Evolutionary conservation across 1,140 invertebrate species (phyloP), one percentile per base, ranked within the genome.

Genomic region (Zaprionus nigranus): DNA sequence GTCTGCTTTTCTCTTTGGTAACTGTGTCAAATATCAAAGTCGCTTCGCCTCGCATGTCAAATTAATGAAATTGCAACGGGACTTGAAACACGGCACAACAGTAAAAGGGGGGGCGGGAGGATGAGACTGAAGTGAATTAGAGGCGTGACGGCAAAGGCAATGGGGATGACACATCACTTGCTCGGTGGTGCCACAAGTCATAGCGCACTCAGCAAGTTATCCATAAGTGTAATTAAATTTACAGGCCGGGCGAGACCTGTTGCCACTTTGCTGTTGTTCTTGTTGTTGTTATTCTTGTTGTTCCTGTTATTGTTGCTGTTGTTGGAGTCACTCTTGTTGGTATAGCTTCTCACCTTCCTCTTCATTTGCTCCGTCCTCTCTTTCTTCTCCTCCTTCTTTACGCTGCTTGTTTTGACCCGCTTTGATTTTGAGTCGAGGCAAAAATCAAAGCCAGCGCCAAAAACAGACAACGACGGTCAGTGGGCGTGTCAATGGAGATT

Each of bases 141-240:
- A n/a, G n/a, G 38, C 15, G 15, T 46, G 40, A n/a, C 17, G n/a
- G 40, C 40, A 46, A 46, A 46, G 40, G 7, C n/a, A 46, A 46
- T 20, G 40, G 40, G 6, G 24, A 56, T 56, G 53, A 56, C 53
- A 28, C 53, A 56, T 15, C 26, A 56, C 43, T 61, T 51, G 17
- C 15, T 17, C 15, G n/a, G 7, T 36, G 58, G 7, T 56, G 64
- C 49, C 51, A 43, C 49, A 30, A 36, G 64, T 46, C 64, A 4
- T 26, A 12, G 22, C 26, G 58, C 69, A 38, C 58, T 68, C 65
- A 63, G 30, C 40, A 75, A 63, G 67, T 79, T 65, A 60, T 72
- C 75, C 77, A 73, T 76, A 85, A 87, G 76, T 87, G 70, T 86
- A 86, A 86, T 86, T 86, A 86, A 86, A 86, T 86, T 88, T 77